Conservation (phyloP, 2,888 invertebrate genomes). For the Heteromyza rotundicornis region DNA sequence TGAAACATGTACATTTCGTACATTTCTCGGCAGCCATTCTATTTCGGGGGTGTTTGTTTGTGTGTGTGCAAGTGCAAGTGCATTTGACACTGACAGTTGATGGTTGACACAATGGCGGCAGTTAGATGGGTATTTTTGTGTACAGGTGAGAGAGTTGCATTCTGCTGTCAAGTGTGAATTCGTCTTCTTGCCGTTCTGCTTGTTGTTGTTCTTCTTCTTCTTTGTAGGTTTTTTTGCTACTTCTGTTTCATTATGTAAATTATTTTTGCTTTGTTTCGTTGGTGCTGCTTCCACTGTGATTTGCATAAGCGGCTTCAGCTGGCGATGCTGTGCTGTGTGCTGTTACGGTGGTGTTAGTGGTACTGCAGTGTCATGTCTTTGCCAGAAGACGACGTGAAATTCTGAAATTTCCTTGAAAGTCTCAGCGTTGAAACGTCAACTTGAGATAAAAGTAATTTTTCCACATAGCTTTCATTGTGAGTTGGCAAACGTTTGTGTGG, state of each 20-base stretch:
- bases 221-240: slow-evolving; percentile 47
- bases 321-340: slow-evolving; percentile 14
- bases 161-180: slow-evolving; percentile 11
- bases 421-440: slow-evolving; percentile 53
- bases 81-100: slow-evolving; percentile 15
- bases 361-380: background rate
- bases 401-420: slow-evolving; percentile 55
- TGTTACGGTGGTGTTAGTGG: background rate
- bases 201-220: slow-evolving; percentile 5
- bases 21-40: too few species aligned
- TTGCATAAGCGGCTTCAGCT: slow-evolving; percentile 51
- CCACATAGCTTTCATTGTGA: slow-evolving; percentile 18
- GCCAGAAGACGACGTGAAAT: slow-evolving; percentile 49
- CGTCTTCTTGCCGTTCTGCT: background rate
- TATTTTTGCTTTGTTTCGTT: slow-evolving; percentile 26
- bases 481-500: slow-evolving; percentile 25
- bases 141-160: slow-evolving; percentile 35
- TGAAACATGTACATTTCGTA: too few species aligned
- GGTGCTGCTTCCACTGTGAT: slow-evolving; percentile 37
- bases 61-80: slow-evolving; percentile 22
- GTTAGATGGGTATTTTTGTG: slow-evolving; percentile 38
- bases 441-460: slow-evolving; percentile 53
- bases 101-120: background rate
- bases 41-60: slow-evolving; percentile 12
- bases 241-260: slow-evolving; percentile 32